These are phyloP conservation scores for Jacana jacana DNA, from an alignment of 2,113 vertebrate genomes.

Conservation along the genomic window DNA sequence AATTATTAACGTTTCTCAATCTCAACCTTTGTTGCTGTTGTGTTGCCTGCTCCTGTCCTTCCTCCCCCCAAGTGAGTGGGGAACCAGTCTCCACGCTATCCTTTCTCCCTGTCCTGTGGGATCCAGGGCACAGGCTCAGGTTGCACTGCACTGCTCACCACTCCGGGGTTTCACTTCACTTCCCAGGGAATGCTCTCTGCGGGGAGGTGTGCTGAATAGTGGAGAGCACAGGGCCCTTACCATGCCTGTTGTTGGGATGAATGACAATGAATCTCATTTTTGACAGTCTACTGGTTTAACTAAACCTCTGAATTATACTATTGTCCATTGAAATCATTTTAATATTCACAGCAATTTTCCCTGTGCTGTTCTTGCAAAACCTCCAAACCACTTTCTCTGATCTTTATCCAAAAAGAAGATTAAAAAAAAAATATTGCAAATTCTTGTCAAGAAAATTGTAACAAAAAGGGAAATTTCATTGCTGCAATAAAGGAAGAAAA, in stretches of 20 bases:
- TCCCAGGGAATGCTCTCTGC: neutral
- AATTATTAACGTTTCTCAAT: slow-evolving; percentile 68
- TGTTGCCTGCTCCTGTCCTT: neutral
- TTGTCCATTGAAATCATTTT: slow-evolving; percentile 38
- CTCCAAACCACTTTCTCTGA: slow-evolving; percentile 17
- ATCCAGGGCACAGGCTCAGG: neutral
- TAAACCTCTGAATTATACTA: slow-evolving; percentile 46
- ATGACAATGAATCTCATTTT: slow-evolving; percentile 51
- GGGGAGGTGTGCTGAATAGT: neutral
- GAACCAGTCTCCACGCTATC: neutral
- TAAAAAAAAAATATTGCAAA: slow-evolving; percentile 1
- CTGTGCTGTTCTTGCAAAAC: slow-evolving; percentile 20
- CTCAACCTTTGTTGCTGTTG: neutral
- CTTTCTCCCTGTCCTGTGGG: slow-evolving; percentile 7
- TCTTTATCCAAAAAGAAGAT: slow-evolving; percentile 37
- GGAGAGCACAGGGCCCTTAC: neutral
- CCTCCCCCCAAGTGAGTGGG: neutral
- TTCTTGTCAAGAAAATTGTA: slow-evolving; percentile 24
- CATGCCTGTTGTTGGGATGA: neutral
- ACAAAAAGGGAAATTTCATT: neutral
- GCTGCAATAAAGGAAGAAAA: slow-evolving; percentile 10
- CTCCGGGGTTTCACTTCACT: neutral
- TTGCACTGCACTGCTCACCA: neutral
- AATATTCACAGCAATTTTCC: slow-evolving; percentile 41
- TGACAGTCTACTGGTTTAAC: slow-evolving; percentile 53